Percentiles rank a stretch among this genome's conserved stretches.
phyloP scores from a whole-genome alignment of 2,797 vertebrate genomes.

The Dermochelys coriacea region DNA sequence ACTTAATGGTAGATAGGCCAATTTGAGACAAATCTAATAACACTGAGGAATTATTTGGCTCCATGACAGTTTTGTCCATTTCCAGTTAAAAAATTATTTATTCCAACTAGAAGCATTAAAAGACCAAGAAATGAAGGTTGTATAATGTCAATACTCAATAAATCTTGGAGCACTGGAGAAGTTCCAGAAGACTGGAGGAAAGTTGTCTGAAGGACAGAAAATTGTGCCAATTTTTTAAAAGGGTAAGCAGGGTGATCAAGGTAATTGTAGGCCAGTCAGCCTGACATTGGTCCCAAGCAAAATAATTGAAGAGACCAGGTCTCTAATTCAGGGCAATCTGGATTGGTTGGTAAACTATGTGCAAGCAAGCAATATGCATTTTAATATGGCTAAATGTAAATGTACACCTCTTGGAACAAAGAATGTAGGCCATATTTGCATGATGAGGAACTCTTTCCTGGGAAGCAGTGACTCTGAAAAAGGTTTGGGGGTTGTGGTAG shows the following conservation, averaged over 20 bases:
- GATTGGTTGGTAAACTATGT: background rate
- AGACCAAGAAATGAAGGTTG: background rate
- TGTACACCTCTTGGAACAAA: background rate
- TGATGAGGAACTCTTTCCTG: background rate
- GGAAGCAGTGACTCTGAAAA: background rate
- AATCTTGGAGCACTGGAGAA: background rate
- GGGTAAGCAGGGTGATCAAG: background rate
- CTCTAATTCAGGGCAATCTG: background rate
- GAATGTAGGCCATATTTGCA: background rate
- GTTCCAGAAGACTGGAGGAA: background rate
- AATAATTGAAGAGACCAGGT: background rate
- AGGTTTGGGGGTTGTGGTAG: background rate
- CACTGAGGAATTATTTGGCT: background rate
- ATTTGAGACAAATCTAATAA: background rate
- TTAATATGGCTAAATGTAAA: background rate
- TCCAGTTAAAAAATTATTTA: background rate
- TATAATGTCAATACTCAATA: background rate
- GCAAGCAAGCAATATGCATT: background rate
- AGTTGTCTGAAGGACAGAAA: background rate
- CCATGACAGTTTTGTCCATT: background rate
- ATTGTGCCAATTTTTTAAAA: background rate
- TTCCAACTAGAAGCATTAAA: background rate
- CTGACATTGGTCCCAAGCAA: background rate
- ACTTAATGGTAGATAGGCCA: slow-evolving; percentile 23
- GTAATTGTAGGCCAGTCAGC: background rate